phyloP scores from a whole-genome alignment of 2,888 invertebrate species.

The Meloe dianella region DNA sequence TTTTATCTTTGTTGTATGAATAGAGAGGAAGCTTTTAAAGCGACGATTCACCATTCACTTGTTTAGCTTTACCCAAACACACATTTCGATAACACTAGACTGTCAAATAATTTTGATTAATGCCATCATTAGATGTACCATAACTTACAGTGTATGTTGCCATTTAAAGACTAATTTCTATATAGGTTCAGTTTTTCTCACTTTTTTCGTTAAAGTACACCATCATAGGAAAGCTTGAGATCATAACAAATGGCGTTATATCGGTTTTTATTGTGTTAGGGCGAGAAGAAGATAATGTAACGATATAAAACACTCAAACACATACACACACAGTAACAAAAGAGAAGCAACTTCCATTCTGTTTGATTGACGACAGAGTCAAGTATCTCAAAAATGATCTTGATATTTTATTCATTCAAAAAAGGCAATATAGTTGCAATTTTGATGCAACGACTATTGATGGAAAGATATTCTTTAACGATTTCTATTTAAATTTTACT shows the following conservation, averaged over 20 bases:
- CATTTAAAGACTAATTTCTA: not conserved
- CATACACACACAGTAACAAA: not conserved
- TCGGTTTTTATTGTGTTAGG: not conserved
- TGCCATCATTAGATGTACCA: not conserved
- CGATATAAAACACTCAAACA: constrained; percentile 2
- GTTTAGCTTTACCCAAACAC: not conserved
- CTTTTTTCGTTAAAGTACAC: not conserved
- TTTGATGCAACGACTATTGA: too few relatives aligned
- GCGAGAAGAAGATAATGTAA: not conserved
- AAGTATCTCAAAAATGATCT: too few relatives aligned
- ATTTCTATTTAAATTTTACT: not conserved
- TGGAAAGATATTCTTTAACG: too few relatives aligned
- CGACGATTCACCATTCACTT: not conserved
- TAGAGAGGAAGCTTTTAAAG: not conserved
- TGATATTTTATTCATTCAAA: not conserved
- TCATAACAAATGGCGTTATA: not conserved
- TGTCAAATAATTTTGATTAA: not conserved
- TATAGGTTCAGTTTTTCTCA: not conserved
- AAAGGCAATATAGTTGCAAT: not conserved
- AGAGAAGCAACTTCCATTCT: not conserved
- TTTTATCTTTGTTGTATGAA: not conserved
- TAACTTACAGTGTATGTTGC: not conserved
- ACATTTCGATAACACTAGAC: not conserved
- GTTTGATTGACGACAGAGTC: not conserved
- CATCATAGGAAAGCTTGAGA: not conserved